A percentile compares a stretch with the other conserved stretches of the same genome.
phyloP scores from a whole-genome alignment of 2,113 vertebrate species.

The Corythaixoides concolor region DNA sequence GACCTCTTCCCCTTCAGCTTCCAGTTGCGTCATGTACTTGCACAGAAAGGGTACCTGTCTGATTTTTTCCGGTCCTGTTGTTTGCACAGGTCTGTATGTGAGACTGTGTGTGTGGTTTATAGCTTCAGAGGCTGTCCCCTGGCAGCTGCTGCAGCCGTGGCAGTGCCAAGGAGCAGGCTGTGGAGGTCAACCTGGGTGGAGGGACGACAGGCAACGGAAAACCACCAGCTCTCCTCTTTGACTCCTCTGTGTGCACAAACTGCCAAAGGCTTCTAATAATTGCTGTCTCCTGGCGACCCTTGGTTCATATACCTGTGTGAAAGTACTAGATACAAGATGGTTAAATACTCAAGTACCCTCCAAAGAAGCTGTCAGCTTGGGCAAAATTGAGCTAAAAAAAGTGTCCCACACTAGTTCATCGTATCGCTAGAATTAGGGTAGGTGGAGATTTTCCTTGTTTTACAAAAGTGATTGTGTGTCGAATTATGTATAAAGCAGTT shows the following conservation, averaged over 20 bases:
- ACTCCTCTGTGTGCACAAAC: neutral
- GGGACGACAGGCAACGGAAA: neutral
- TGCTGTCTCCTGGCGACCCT: neutral
- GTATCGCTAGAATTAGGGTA: neutral
- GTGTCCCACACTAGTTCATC: neutral
- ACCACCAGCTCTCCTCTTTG: accelerated
- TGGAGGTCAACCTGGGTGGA: neutral
- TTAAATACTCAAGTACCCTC: neutral
- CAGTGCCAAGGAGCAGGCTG: neutral
- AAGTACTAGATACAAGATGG: neutral
- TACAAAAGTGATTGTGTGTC: neutral
- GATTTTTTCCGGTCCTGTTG: neutral
- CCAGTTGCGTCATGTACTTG: neutral
- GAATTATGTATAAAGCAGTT: neutral
- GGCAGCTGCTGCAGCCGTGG: neutral
- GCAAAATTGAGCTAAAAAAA: neutral
- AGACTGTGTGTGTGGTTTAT: neutral
- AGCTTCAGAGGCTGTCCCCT: neutral
- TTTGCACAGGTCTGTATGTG: neutral
- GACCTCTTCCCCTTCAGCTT: neutral
- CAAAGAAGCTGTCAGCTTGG: neutral
- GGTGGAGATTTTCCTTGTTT: neutral
- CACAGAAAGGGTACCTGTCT: neutral
- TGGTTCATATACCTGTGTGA: neutral
- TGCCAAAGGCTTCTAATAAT: neutral